These are phyloP conservation scores for Sapajus apella DNA, from an alignment of 2,113 vertebrate species.

Conservation along the genomic window DNA sequence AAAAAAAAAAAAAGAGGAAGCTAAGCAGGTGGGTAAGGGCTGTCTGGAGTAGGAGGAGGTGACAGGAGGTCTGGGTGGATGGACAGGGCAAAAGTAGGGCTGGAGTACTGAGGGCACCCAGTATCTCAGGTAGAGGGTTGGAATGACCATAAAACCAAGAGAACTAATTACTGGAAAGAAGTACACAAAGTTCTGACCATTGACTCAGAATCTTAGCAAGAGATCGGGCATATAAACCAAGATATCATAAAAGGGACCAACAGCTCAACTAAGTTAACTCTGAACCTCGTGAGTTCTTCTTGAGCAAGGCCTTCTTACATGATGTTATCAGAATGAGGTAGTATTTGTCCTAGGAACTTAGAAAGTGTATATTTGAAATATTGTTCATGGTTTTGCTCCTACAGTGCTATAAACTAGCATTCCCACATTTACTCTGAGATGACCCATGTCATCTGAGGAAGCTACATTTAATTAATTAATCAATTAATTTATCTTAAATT, in stretches of 20 bases:
- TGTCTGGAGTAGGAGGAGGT: too few species aligned
- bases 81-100: neutral
- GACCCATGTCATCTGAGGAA: too few species aligned
- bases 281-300: neutral
- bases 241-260: neutral
- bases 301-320: neutral
- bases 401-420: too few species aligned
- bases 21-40: neutral
- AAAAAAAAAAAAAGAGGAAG: neutral
- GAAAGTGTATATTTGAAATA: neutral
- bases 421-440: neutral
- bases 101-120: neutral
- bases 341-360: neutral
- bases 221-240: neutral
- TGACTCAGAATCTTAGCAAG: neutral
- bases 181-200: neutral
- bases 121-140: neutral
- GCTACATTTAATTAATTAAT: too few species aligned
- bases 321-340: neutral
- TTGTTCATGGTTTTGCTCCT: too few species aligned
- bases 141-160: neutral
- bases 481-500: neutral
- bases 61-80: neutral
- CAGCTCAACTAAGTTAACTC: too few species aligned
- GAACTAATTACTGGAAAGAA: neutral